Base-by-base conservation (phyloP, 2,797 vertebrate genomes). In the Chelidonichthys spinosus region DNA sequence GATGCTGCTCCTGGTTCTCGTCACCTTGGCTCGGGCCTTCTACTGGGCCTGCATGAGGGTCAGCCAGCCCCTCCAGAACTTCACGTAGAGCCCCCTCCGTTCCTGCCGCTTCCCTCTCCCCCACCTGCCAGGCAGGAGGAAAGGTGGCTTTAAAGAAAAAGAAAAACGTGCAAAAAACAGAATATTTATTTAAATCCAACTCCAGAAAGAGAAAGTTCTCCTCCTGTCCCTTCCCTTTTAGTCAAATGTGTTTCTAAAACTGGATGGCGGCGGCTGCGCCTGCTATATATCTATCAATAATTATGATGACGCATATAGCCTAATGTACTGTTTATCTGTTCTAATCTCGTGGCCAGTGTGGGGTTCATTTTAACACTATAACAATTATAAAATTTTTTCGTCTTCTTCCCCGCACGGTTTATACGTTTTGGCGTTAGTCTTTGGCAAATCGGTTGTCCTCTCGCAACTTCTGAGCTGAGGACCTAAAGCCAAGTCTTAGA, bases 41-140 rank as follows among this genome's bases (percentile, higher is more conserved):
- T 97, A 98, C 91, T 98, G 97, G 97, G 95, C 94, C 86, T 97
- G 97, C 92, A 96, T 98, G 95, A 93, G 96, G 89, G 96, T 97
- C 94, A 97, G 97, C 94, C 96, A 97, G 82, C 97, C 97, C 56
- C 93, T 97, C 78, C 96, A 97, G 94, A 97, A 92, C 94, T 96
- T 96, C 93, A 95, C 96, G 93, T 95, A 95, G 78, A 90, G 54
- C 36, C 7, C 17, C 11, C 53, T 32, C 56, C 70, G 2, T 18
- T 73, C 61, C 67, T 35, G 60, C 74, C 36, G 14, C 62, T 54
- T 36, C 72, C 47, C 55, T 79, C 64, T n/a, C 74, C 69, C 63
- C 56, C 71, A 50, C 59, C 72, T 40, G 37, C 63, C 76, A 52
- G 76, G 69, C 77, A 59, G 82, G 79, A 85, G 85, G 80, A 89